These are phyloP conservation scores for Lasioglossum leucozonium DNA, from an alignment of 2,888 invertebrate genomes.

Conservation along the genomic window DNA sequence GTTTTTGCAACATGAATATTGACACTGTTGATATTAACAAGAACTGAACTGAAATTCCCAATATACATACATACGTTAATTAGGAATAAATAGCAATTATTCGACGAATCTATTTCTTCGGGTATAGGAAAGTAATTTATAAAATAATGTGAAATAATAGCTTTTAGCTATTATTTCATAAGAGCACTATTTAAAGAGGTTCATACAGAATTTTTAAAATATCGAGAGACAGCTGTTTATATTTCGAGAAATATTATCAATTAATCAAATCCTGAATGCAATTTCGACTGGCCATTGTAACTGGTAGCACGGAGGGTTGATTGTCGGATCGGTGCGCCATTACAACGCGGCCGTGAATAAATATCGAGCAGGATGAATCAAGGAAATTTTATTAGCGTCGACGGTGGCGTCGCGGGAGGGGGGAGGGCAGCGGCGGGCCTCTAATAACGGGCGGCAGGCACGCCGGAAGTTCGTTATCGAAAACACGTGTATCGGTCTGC, in stretches of 20 bases:
- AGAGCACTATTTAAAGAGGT: too few relatives aligned
- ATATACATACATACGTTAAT: background rate
- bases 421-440: background rate
- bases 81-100: too few relatives aligned
- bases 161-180: too few relatives aligned
- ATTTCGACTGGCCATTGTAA: background rate
- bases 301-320: background rate
- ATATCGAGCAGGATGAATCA: background rate
- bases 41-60: background rate
- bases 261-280: background rate
- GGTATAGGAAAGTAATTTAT: too few relatives aligned
- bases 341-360: slow-evolving; percentile 1
- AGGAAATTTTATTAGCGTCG: slow-evolving; percentile 2
- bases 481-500: slow-evolving; percentile 25
- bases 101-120: too few relatives aligned
- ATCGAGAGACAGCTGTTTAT: too few relatives aligned
- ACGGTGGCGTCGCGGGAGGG: background rate
- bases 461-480: slow-evolving; percentile 17
- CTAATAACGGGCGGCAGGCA: background rate
- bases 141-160: too few relatives aligned
- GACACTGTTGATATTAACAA: background rate
- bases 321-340: background rate
- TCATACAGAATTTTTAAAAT: too few relatives aligned
- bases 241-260: background rate
- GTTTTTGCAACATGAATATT: background rate